Evolutionary conservation across 1,140 invertebrate species (phyloP), one percentile per base, ranked within the genome.

Genomic region (Drosophila triauraria): DNA sequence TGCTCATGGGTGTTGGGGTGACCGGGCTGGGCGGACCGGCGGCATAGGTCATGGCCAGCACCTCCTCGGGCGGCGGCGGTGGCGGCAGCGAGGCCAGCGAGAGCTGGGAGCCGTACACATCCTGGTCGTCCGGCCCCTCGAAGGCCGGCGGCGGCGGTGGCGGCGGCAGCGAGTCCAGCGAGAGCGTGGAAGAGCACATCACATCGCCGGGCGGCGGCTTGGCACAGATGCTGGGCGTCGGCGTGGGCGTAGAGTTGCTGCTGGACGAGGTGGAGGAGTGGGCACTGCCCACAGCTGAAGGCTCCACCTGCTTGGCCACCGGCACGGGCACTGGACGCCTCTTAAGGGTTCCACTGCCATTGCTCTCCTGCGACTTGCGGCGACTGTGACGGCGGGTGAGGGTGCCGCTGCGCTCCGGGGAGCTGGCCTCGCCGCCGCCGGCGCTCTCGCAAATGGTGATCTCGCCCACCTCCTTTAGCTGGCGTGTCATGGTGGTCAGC

Each of bases 401-500:
- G 0, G 94, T 95, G 13, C 94, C 94, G 43, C 92, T 87, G 6
- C 90, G 88, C 71, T 83, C 93, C 62, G 62, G 93, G 60, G 91
- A 93, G 9, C 82, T 80, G 15, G 78, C 80, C 25, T 70, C 35
- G 12, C 79, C 78, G 0, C 43, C 74, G 0, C 17, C 63, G 0
- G 43, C 51, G 64, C 90, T 93, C 57, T 93, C 92, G 40, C 93
- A 92, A 13, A 80, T 87, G 59, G 93, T 94, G 2, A 94, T 95
- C 72, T 97, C 96, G 0, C 96, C 96, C 67, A 97, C 96, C 83
- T 97, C 96, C 83, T 97, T 97, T 53, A 97, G 93, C 78, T 97
- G 97, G n/a, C 97, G 94, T 1, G 97, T 98, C 85, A 97, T 98
- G 62, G 96, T 97, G 9, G 97, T 98, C 47, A 98, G 91, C 0